Percentiles rank a stretch among this genome's conserved stretches.
Conservation (phyloP, 2,113 vertebrate species). For the Limnothrissa miodon region DNA sequence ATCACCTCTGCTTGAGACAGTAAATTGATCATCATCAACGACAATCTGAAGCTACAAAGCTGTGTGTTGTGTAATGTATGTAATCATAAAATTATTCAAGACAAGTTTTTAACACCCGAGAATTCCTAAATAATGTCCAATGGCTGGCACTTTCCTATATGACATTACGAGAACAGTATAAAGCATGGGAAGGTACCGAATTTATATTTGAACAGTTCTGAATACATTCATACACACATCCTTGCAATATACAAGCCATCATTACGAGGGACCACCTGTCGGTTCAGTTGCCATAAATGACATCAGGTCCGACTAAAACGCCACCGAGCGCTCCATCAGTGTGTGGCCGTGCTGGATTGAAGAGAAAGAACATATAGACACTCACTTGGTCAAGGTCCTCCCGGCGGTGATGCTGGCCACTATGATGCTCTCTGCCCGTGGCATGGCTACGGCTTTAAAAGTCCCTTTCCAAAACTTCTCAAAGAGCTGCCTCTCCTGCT, state of each 20-base stretch:
- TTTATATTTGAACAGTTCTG: too few species aligned
- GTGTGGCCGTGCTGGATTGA: neutral
- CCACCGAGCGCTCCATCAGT: neutral
- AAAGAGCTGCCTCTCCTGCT: slow-evolving; percentile 93
- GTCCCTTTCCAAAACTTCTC: slow-evolving; percentile 98
- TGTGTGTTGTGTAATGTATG: too few species aligned
- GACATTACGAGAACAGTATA: too few species aligned
- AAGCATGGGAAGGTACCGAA: too few species aligned
- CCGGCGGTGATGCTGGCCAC: slow-evolving; percentile 89
- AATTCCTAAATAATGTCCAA: neutral
- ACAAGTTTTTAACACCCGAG: too few species aligned
- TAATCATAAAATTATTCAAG: too few species aligned
- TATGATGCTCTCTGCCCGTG: slow-evolving; percentile 89
- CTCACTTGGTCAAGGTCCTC: slow-evolving; percentile 80
- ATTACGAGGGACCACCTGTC: neutral
- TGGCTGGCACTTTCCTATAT: neutral
- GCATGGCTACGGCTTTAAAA: slow-evolving; percentile 95
- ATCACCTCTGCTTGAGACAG: too few species aligned
- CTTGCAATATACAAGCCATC: neutral
- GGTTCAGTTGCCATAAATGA: neutral
- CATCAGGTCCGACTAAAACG: neutral
- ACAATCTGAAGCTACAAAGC: too few species aligned
- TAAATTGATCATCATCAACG: too few species aligned
- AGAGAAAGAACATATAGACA: slow-evolving; percentile 4
- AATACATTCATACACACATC: too few species aligned